Evolutionary conservation across 2,888 invertebrate species (phyloP).

Genomic region (Scaptomyza parva): DNA sequence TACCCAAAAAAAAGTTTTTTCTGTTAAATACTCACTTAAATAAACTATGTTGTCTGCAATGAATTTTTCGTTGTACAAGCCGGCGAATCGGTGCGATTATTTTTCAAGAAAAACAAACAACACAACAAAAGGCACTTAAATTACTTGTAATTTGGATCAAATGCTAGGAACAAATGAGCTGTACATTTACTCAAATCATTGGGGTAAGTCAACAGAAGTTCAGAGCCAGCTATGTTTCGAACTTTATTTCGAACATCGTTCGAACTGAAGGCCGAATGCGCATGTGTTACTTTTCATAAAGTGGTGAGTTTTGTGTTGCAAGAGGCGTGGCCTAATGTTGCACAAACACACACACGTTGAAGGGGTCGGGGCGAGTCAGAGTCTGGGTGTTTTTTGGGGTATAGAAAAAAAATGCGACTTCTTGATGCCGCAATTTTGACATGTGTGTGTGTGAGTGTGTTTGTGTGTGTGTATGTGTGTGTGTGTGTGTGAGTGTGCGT

Average conservation of each 20-base stretch:
- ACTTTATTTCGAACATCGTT: conserved; percentile 29
- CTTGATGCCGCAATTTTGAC: conserved; percentile 83
- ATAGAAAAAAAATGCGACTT: conserved; percentile 84
- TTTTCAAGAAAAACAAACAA: conserved; percentile 23
- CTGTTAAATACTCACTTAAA: conserved; percentile 24
- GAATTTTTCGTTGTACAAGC: not conserved
- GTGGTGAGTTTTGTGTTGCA: conserved; percentile 51
- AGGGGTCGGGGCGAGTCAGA: conserved; percentile 17
- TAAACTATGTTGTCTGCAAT: not conserved
- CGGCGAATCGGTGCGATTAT: conserved; percentile 35
- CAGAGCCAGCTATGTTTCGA: conserved; percentile 39
- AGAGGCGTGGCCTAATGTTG: conserved; percentile 42
- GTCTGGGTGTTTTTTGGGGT: conserved; percentile 51
- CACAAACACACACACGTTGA: conserved; percentile 26
- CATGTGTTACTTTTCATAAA: conserved; percentile 20
- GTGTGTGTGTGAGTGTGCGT: conserved; percentile 24
- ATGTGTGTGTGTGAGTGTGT: conserved; percentile 45
- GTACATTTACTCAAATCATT: not conserved
- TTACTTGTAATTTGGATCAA: conserved; percentile 33
- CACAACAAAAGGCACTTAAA: conserved; percentile 10
- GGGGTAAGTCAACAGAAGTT: conserved; percentile 5
- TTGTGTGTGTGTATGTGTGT: conserved; percentile 23
- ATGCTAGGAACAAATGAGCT: conserved; percentile 53
- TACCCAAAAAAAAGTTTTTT: not conserved
- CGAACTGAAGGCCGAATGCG: conserved; percentile 36